Evolutionary conservation across 2,113 vertebrate species (phyloP).

Genomic region (Meles meles): DNA sequence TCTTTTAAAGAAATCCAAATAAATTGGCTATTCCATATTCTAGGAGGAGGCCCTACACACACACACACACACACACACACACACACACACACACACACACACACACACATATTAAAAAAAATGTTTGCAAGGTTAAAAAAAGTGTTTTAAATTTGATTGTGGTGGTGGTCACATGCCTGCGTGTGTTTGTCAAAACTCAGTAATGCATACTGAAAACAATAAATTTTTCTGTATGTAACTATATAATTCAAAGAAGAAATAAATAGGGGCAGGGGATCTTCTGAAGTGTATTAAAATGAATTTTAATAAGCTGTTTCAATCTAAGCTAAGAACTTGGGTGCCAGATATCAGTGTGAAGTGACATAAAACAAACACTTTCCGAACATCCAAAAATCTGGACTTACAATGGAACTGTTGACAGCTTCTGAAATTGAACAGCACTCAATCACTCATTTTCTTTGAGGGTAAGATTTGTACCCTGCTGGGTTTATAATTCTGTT

Average conservation of each 20-base stretch:
- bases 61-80: neutral
- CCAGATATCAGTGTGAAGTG: slow-evolving; percentile 55
- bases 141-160: neutral
- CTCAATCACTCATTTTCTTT: slow-evolving; percentile 56
- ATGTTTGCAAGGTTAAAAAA: neutral
- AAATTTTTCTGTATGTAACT: neutral
- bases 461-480: slow-evolving; percentile 50
- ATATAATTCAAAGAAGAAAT: neutral
- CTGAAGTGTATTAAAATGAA: slow-evolving; percentile 34
- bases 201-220: neutral
- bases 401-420: slow-evolving; percentile 59
- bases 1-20: neutral
- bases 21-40: neutral
- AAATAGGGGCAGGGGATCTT: neutral
- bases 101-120: neutral
- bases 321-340: slow-evolving; percentile 33
- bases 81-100: neutral
- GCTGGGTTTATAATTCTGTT: slow-evolving; percentile 68
- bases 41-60: neutral
- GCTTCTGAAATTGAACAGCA: slow-evolving; percentile 43
- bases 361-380: slow-evolving; percentile 44
- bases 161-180: neutral
- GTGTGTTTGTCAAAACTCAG: neutral
- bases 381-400: slow-evolving; percentile 50
- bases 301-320: slow-evolving; percentile 55